Conservation (phyloP, 2,888 invertebrate species). For the Tanytarsus gracilentus region DNA sequence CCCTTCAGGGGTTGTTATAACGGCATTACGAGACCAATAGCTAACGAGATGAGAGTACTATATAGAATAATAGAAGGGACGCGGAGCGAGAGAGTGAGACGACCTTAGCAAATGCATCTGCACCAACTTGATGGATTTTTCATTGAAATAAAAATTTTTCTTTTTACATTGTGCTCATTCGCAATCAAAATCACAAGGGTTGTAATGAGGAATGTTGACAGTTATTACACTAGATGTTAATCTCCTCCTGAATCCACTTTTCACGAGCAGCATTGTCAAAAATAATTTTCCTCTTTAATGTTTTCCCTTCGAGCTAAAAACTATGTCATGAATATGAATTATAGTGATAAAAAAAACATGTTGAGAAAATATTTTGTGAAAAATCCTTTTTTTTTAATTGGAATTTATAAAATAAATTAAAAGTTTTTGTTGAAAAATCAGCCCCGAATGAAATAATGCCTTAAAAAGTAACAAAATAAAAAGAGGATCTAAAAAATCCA, state of each 20-base stretch:
- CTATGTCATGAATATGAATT: slow-evolving; percentile 26
- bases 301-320: slow-evolving; percentile 8
- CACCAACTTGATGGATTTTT: slow-evolving; percentile 28
- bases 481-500: too few relatives aligned
- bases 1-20: neutral
- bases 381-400: too few relatives aligned
- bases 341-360: slow-evolving; percentile 15
- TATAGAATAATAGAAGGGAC: neutral
- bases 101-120: slow-evolving; percentile 25
- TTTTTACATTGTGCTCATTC: neutral
- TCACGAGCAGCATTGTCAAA: too few relatives aligned
- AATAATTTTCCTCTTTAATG: neutral
- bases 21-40: slow-evolving; percentile 28
- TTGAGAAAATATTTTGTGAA: too few relatives aligned
- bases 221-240: too few relatives aligned
- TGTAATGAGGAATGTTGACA: neutral
- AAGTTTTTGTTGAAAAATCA: too few relatives aligned
- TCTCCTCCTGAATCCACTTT: too few relatives aligned
- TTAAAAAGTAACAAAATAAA: too few relatives aligned
- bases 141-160: neutral
- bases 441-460: too few relatives aligned
- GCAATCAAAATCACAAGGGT: neutral
- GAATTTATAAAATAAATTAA: too few relatives aligned
- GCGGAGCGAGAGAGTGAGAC: slow-evolving; percentile 1
- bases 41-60: slow-evolving; percentile 23